A percentile compares a stretch with the other conserved stretches of the same genome.
These are phyloP conservation scores for Ctena decussata DNA, from an alignment of 2,888 invertebrate species.

Conservation along the genomic window DNA sequence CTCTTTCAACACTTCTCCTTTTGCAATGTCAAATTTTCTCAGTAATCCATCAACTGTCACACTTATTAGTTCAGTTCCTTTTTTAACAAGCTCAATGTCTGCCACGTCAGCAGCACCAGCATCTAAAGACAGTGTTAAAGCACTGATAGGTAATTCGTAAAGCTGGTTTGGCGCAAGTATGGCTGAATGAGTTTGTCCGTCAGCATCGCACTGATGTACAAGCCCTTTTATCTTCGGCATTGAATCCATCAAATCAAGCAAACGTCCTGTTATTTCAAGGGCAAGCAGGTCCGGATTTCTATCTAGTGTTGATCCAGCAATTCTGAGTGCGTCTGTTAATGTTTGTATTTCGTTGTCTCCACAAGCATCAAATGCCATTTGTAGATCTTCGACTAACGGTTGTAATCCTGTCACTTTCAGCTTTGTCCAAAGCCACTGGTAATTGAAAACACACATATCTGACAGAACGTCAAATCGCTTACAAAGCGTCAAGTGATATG, in stretches of 20 bases:
- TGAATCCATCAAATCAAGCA: conserved; percentile 90
- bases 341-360: conserved; percentile 91
- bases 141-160: conserved; percentile 61
- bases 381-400: conserved; percentile 97
- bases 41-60: conserved; percentile 50
- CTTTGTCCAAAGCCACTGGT: conserved; percentile 98
- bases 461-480: conserved; percentile 93
- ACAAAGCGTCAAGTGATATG: conserved; percentile 77
- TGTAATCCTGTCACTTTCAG: conserved; percentile 97
- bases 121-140: conserved; percentile 55
- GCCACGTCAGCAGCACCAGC: conserved; percentile 48
- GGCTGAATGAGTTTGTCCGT: conserved; percentile 41
- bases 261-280: conserved; percentile 95
- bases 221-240: conserved; percentile 46
- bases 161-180: conserved; percentile 54
- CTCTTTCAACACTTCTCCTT: conserved; percentile 57
- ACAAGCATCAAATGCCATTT: conserved; percentile 89
- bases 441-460: conserved; percentile 97
- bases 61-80: conserved; percentile 46
- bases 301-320: conserved; percentile 91
- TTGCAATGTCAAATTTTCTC: conserved; percentile 48
- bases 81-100: conserved; percentile 45
- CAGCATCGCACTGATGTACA: conserved; percentile 53
- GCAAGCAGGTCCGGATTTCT: conserved; percentile 97
- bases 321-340: conserved; percentile 87